Percentiles rank a stretch among this genome's conserved stretches.
Evolutionary conservation across 2,797 vertebrate species (phyloP).

Genomic region (Aulostomus chinensis): DNA sequence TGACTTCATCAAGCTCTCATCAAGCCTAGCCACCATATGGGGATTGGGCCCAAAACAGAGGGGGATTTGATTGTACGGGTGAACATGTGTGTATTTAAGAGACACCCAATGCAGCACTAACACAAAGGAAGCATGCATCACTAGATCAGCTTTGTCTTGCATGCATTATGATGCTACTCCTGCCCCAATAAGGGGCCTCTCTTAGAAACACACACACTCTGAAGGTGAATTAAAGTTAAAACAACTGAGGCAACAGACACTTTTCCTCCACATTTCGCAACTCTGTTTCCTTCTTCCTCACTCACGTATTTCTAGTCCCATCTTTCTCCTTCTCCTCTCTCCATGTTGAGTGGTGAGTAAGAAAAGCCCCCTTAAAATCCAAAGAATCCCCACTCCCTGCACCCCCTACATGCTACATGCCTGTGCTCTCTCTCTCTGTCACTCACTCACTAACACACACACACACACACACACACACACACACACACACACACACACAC

Average conservation of each 20-base stretch:
- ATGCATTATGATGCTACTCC: constrained; percentile 72
- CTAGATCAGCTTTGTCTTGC: constrained; percentile 76
- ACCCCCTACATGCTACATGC: too few relatives aligned
- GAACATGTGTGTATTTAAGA: constrained; percentile 32
- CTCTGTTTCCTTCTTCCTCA: constrained; percentile 3
- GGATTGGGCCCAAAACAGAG: constrained; percentile 76
- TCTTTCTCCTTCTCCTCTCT: constrained; percentile 1
- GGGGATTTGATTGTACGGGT: constrained; percentile 57
- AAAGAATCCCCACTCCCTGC: constrained; percentile 13
- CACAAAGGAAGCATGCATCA: constrained; percentile 78
- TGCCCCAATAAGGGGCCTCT: constrained; percentile 60
- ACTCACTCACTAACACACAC: too few relatives aligned
- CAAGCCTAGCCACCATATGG: constrained; percentile 81
- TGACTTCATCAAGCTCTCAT: constrained; percentile 80
- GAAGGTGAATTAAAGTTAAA: constrained; percentile 67
- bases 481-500: not conserved
- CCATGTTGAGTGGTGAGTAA: constrained; percentile 27
- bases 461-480: too few relatives aligned
- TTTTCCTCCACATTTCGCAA: not conserved
- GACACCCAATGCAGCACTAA: constrained; percentile 45
- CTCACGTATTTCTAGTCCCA: constrained; percentile 6
- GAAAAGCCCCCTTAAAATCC: constrained; percentile 27
- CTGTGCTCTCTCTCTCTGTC: too few relatives aligned
- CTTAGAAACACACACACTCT: constrained; percentile 40
- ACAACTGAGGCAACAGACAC: constrained; percentile 59